A percentile compares a stretch with the other conserved stretches of the same genome.
Evolutionary conservation across 2,888 invertebrate species (phyloP).

Genomic region (Hyposoter didymator): DNA sequence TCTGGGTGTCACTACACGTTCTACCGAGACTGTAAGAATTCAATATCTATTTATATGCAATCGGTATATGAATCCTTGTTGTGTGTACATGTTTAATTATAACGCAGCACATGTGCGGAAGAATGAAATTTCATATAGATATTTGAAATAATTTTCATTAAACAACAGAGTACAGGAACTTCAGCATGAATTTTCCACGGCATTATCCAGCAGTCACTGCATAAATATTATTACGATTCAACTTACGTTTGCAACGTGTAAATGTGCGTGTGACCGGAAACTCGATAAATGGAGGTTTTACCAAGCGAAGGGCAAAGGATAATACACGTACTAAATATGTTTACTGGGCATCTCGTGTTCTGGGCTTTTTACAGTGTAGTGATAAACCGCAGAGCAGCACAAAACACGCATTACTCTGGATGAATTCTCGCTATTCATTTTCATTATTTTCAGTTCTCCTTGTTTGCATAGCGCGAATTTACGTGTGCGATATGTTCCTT

Average conservation of each 20-base stretch:
- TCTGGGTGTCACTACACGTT: neutral
- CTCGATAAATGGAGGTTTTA: constrained; percentile 11
- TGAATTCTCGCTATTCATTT: neutral
- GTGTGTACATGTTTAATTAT: neutral
- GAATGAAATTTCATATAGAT: neutral
- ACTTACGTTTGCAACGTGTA: neutral
- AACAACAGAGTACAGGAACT: constrained; percentile 16
- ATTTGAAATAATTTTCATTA: constrained; percentile 16
- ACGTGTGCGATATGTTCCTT: neutral
- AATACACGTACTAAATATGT: constrained; percentile 3
- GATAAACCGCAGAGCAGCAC: neutral
- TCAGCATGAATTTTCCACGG: constrained; percentile 25
- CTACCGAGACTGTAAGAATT: neutral
- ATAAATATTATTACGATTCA: constrained; percentile 23
- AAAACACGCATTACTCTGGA: neutral
- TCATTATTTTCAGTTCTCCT: neutral
- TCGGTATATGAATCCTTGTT: neutral
- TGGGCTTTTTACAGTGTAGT: neutral
- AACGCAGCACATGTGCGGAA: neutral
- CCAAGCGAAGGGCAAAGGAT: neutral
- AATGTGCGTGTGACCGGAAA: constrained; percentile 29
- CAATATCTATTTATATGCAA: neutral
- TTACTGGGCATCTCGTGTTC: neutral
- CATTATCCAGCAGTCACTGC: constrained; percentile 24
- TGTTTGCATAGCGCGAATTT: neutral